Percentiles rank a stretch among this genome's conserved stretches.
These are phyloP conservation scores for Notolepis coatsorum DNA, from an alignment of 2,797 vertebrate species.

Conservation along the genomic window DNA sequence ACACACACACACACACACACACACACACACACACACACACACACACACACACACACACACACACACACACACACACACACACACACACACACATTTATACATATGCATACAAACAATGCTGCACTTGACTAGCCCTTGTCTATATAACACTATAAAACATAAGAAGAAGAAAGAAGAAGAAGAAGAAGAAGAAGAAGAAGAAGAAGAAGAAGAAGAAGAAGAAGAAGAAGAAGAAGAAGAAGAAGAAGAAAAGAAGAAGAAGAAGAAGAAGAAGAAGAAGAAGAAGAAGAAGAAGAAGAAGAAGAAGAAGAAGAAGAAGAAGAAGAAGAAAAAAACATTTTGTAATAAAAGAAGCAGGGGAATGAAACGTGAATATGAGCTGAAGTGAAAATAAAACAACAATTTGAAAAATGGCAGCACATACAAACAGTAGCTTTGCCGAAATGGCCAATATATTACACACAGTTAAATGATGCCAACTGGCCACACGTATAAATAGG, in stretches of 20 bases:
- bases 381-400: not conserved
- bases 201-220: not conserved
- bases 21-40: not conserved
- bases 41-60: slow-evolving; percentile 1
- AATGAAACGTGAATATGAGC: slow-evolving; percentile 1
- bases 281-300: slow-evolving; percentile 40
- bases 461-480: no score
- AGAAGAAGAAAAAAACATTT: slow-evolving; percentile 33
- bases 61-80: slow-evolving; percentile 52
- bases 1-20: slow-evolving; percentile 4
- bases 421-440: no score
- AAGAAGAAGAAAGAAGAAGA: slow-evolving; percentile 64
- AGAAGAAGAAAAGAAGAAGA: slow-evolving; percentile 7
- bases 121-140: not conserved
- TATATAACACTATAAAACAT: slow-evolving; percentile 21
- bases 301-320: slow-evolving; percentile 30
- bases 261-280: slow-evolving; percentile 20
- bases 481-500: not conserved
- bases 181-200: not conserved
- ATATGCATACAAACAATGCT: not conserved
- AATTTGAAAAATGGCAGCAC: no score
- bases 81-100: not conserved
- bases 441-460: not conserved
- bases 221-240: not conserved
- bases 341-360: slow-evolving; percentile 6